Conservation (phyloP, 2,888 invertebrate genomes). For the Alviniconcha strummeri region DNA sequence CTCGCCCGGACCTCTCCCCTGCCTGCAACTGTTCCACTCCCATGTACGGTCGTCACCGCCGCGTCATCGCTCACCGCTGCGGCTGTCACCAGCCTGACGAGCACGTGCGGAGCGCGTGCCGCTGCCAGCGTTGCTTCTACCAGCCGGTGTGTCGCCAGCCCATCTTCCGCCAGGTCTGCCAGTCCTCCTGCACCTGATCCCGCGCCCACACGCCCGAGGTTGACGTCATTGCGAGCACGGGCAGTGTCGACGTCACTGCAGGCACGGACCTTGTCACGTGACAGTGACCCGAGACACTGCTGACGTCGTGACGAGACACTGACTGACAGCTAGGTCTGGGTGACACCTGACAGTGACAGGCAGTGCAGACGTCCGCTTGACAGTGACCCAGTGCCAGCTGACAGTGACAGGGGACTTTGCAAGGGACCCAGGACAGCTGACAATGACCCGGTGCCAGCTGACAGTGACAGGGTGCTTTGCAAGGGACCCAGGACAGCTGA, state of each 20-base stretch:
- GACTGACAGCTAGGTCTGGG: conserved; percentile 29
- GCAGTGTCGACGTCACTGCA: background rate
- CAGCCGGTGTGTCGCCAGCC: conserved; percentile 26
- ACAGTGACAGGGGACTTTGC: conserved; percentile 41
- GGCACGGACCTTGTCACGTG: background rate
- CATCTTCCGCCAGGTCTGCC: conserved; percentile 25
- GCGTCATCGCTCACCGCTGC: conserved; percentile 33
- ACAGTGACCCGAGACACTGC: conserved; percentile 21
- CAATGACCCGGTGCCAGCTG: conserved; percentile 24
- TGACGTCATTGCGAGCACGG: background rate
- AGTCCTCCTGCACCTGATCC: conserved; percentile 34
- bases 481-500: background rate
- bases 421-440: conserved; percentile 18
- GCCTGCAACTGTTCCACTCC: conserved; percentile 35
- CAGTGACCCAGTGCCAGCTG: conserved; percentile 35
- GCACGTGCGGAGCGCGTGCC: conserved; percentile 28
- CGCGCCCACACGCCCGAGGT: background rate
- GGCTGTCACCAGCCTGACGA: conserved; percentile 36
- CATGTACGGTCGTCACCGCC: conserved; percentile 23
- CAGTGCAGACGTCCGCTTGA: conserved; percentile 27
- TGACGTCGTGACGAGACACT: conserved; percentile 31
- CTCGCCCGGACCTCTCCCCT: conserved; percentile 18
- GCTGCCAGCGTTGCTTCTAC: conserved; percentile 30
- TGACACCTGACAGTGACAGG: conserved; percentile 39
- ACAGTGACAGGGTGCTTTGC: conserved; percentile 10